Conservation (phyloP, 2,888 invertebrate genomes). For the Dolichomitus sp. region DNA sequence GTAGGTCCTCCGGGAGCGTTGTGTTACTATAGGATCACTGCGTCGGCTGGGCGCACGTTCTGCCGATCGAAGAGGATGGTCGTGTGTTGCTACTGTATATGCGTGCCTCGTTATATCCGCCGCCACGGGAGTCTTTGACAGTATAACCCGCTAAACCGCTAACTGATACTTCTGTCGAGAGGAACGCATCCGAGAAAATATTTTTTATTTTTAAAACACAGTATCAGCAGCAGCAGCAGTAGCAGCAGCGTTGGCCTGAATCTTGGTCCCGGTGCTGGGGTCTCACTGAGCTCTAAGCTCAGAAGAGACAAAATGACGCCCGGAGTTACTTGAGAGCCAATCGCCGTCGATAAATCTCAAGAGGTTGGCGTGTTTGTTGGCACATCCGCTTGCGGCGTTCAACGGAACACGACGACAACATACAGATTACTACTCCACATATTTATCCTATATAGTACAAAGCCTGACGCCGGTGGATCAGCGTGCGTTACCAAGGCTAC, state of each 20-base stretch:
- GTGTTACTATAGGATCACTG: not conserved
- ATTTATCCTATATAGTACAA: not conserved
- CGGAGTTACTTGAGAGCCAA: not conserved
- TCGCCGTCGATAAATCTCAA: slow-evolving; percentile 40
- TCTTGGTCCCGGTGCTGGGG: not conserved
- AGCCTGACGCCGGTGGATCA: not conserved
- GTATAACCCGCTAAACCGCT: slow-evolving; percentile 13
- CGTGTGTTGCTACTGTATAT: not conserved
- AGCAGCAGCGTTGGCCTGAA: not conserved
- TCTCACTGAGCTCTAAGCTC: not conserved
- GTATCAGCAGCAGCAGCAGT: not conserved
- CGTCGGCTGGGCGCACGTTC: slow-evolving; percentile 9
- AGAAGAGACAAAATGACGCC: not conserved
- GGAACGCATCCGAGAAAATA: slow-evolving; percentile 14
- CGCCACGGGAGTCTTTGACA: not conserved
- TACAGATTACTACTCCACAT: not conserved
- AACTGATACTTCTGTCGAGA: slow-evolving; percentile 22
- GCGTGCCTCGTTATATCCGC: slow-evolving; percentile 3
- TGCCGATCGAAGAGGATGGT: slow-evolving; percentile 7
- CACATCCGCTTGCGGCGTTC: not conserved
- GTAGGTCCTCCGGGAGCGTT: slow-evolving; percentile 14
- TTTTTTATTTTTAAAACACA: slow-evolving; percentile 33
- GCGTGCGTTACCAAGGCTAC: slow-evolving; percentile 13
- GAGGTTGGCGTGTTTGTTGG: not conserved
- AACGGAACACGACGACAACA: slow-evolving; percentile 7